phyloP scores from a whole-genome alignment of 1,140 invertebrate species.

The Dendrolimus punctatus region DNA sequence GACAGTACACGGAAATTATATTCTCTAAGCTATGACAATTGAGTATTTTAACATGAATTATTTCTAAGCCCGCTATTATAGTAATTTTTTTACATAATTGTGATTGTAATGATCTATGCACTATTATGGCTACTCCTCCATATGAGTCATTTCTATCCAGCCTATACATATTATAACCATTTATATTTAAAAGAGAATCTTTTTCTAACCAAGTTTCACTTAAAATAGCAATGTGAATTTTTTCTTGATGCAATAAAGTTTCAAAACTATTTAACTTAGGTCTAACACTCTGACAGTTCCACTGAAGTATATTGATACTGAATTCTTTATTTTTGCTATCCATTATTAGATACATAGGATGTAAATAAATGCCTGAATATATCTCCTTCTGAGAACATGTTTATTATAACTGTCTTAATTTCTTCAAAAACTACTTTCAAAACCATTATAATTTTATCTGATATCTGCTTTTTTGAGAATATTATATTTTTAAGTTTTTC shows the following conservation, averaged over 20 bases:
- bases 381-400: conserved; percentile 1
- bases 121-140: conserved; percentile 5
- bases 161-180: conserved; percentile 5
- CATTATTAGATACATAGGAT: background rate
- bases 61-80: conserved; percentile 6
- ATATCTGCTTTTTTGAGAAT: background rate
- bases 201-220: conserved; percentile 6
- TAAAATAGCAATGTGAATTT: too few relatives aligned
- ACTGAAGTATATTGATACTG: conserved; percentile 6
- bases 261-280: conserved; percentile 5
- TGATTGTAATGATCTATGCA: conserved; percentile 6
- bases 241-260: conserved; percentile 1
- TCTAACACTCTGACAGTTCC: conserved; percentile 6
- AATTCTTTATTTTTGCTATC: background rate
- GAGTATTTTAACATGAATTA: conserved; percentile 1
- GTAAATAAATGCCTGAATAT: background rate
- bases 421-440: conserved; percentile 4
- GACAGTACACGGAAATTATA: too few relatives aligned
- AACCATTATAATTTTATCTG: background rate
- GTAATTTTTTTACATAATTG: background rate
- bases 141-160: conserved; percentile 6
- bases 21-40: too few relatives aligned
- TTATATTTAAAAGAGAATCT: background rate
- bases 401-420: conserved; percentile 1
- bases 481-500: conserved; percentile 1